A percentile compares a stretch with the other conserved stretches of the same genome.
Conservation (phyloP, 2,888 invertebrate genomes). For the Sesamia inferens region DNA sequence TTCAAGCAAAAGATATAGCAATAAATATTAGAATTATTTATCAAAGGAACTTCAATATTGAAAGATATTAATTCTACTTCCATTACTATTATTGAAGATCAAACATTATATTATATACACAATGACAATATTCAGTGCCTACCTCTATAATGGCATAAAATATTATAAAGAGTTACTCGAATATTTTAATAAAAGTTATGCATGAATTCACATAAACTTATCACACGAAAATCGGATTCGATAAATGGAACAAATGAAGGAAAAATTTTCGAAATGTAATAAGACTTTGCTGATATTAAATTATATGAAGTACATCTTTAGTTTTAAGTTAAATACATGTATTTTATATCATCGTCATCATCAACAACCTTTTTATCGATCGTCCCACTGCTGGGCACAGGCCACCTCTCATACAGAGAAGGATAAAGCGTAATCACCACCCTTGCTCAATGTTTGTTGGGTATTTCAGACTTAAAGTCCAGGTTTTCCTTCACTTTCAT, state of each 20-base stretch:
- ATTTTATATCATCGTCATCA: too few relatives aligned
- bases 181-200: neutral
- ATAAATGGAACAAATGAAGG: neutral
- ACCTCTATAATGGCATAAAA: neutral
- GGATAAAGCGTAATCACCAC: too few relatives aligned
- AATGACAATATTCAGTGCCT: neutral
- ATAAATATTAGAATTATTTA: neutral
- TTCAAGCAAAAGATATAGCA: neutral
- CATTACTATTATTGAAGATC: neutral
- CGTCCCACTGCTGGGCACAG: too few relatives aligned
- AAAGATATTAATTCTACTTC: neutral
- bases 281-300: neutral
- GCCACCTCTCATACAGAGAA: too few relatives aligned
- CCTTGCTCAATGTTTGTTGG: too few relatives aligned
- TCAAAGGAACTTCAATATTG: conserved; percentile 11
- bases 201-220: neutral
- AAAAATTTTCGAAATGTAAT: neutral
- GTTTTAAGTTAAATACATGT: too few relatives aligned
- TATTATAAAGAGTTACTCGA: neutral
- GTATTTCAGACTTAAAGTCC: too few relatives aligned
- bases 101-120: conserved; percentile 2
- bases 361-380: too few relatives aligned
- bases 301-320: neutral
- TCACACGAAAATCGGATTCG: neutral
- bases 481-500: too few relatives aligned